A percentile compares a stretch with the other conserved stretches of the same genome.
These are phyloP conservation scores for Graptemys geographica DNA, from an alignment of 2,797 vertebrate species.

Conservation along the genomic window DNA sequence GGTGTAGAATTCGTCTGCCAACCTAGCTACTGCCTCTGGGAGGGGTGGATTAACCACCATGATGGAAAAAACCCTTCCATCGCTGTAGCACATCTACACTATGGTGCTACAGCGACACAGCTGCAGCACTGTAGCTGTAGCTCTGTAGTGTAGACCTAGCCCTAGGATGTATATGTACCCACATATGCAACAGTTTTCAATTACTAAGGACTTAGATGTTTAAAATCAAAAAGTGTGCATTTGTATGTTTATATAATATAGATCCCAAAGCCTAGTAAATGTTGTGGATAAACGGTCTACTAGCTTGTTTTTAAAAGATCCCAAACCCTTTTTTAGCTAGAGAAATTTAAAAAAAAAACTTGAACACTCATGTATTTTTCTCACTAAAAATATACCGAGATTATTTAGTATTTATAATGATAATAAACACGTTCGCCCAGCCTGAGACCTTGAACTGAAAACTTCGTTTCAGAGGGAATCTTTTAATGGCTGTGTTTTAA, in stretches of 20 bases:
- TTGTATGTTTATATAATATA: constrained; percentile 6
- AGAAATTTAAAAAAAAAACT: constrained; percentile 34
- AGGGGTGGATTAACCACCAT: too few species aligned
- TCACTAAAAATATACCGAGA: not conserved
- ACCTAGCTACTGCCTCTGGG: too few species aligned
- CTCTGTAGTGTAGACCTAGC: too few species aligned
- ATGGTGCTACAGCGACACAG: too few species aligned
- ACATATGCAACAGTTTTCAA: not conserved
- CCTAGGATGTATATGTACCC: not conserved
- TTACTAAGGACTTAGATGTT: not conserved
- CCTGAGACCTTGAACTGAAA: constrained; percentile 62
- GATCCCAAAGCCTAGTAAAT: not conserved
- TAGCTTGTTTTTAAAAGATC: not conserved
- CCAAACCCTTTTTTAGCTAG: not conserved
- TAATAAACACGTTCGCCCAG: not conserved
- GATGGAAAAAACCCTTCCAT: too few species aligned
- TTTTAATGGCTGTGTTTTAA: constrained; percentile 24
- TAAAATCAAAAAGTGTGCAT: not conserved
- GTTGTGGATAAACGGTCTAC: not conserved
- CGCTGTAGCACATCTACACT: too few species aligned
- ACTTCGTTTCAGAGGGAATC: constrained; percentile 43
- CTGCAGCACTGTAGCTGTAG: too few species aligned
- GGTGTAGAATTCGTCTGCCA: too few species aligned
- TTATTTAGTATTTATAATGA: constrained; percentile 57
- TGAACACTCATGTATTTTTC: constrained; percentile 19